Evolutionary conservation across 2,888 invertebrate species (phyloP).

Genomic region (Himalopsyche japonica): DNA sequence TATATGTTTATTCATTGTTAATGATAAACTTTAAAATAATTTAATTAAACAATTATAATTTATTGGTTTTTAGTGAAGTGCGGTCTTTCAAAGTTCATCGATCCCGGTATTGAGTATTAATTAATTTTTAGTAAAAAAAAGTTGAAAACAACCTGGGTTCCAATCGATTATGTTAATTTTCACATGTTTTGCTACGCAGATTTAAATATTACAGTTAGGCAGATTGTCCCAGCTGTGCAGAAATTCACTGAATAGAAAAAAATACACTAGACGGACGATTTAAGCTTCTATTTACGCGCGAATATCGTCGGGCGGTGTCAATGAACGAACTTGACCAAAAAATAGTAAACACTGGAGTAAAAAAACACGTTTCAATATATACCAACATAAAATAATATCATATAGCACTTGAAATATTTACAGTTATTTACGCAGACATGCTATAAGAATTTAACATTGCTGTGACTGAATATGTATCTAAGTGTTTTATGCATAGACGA

Average conservation of each 20-base stretch:
- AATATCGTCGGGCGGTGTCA: conserved; percentile 19
- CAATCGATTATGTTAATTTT: not conserved
- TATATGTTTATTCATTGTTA: no score
- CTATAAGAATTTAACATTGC: no score
- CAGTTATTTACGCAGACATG: no score
- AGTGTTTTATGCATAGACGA: no score
- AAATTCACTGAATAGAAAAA: not conserved
- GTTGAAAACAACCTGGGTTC: not conserved
- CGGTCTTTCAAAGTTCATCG: not conserved
- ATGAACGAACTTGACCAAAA: conserved; percentile 37
- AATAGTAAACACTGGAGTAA: conserved; percentile 14
- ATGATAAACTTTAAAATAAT: no score
- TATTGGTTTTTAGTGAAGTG: no score
- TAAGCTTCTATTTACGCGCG: conserved; percentile 1
- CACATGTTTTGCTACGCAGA: conserved; percentile 6
- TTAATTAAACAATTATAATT: no score
- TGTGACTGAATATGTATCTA: no score
- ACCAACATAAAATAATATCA: not conserved
- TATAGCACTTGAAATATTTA: not conserved
- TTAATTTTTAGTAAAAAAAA: not conserved
- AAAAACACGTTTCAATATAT: not conserved
- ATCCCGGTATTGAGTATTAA: not conserved
- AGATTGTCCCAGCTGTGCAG: not conserved
- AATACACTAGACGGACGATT: not conserved
- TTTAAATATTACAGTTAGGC: conserved; percentile 15